Evolutionary conservation across 2,113 vertebrate genomes (phyloP).

Genomic region (Phylloscopus trochilus): DNA sequence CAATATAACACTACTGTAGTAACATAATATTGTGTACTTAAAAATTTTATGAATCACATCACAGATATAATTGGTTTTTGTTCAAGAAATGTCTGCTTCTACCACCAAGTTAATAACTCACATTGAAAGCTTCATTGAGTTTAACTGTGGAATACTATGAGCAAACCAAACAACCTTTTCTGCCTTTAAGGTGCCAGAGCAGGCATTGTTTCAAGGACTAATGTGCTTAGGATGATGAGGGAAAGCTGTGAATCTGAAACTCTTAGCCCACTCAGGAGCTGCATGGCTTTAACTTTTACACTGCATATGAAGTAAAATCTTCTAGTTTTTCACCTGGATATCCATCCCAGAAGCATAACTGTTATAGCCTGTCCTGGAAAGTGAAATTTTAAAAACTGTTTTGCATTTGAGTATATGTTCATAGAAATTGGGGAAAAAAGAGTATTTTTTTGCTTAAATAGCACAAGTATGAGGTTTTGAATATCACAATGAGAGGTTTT

Average conservation of each 20-base stretch:
- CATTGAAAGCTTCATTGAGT: background rate
- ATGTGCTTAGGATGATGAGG: background rate
- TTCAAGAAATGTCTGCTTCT: background rate
- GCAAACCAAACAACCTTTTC: background rate
- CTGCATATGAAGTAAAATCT: background rate
- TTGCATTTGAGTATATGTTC: background rate
- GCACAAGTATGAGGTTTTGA: background rate
- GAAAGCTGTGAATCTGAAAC: background rate
- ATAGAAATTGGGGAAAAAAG: background rate
- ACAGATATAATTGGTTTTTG: constrained; percentile 18
- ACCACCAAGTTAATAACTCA: background rate
- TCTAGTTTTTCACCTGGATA: background rate
- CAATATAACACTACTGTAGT: background rate
- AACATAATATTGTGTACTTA: background rate
- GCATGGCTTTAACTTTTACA: background rate
- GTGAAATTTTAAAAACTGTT: background rate
- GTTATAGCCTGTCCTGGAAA: background rate
- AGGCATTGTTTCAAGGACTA: background rate
- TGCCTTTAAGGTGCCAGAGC: background rate
- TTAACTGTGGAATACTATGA: constrained; percentile 21
- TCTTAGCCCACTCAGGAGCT: background rate
- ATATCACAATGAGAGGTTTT: background rate
- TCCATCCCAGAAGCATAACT: background rate
- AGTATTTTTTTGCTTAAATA: background rate
- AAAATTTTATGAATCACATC: background rate